Evolutionary conservation across 2,797 vertebrate species (phyloP).

Genomic region (Manis crassicaudata): DNA sequence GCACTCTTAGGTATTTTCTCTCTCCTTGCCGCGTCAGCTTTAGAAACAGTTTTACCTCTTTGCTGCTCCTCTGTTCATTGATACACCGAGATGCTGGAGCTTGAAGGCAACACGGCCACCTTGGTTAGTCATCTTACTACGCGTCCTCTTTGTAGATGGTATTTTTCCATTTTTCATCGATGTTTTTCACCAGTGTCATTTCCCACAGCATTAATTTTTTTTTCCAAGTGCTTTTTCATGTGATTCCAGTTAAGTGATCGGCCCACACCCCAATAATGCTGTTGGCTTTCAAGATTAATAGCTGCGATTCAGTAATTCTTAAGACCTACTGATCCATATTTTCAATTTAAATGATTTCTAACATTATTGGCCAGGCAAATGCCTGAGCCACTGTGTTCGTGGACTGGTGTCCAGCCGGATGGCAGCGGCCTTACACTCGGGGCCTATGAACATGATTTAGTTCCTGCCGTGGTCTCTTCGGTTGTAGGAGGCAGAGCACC

Average conservation of each 20-base stretch:
- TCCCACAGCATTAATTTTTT: constrained; percentile 8
- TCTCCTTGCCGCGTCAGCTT: background rate
- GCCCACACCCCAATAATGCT: constrained; percentile 47
- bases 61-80: background rate
- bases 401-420: constrained; percentile 7
- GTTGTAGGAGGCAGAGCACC: background rate
- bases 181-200: background rate
- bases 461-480: background rate
- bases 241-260: constrained; percentile 71
- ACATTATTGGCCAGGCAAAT: constrained; percentile 40
- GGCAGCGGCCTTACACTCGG: background rate
- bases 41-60: background rate
- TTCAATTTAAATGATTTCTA: constrained; percentile 60
- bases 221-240: constrained; percentile 57
- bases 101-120: background rate
- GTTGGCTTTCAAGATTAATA: constrained; percentile 67
- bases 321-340: constrained; percentile 64
- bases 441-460: background rate
- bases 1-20: background rate
- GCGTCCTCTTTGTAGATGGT: background rate
- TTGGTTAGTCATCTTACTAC: background rate
- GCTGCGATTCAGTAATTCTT: constrained; percentile 65
- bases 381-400: constrained; percentile 3
- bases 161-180: constrained; percentile 9
- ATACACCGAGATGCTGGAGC: background rate